Conservation (phyloP, 2,113 vertebrate species). For the Mobula hypostoma region DNA sequence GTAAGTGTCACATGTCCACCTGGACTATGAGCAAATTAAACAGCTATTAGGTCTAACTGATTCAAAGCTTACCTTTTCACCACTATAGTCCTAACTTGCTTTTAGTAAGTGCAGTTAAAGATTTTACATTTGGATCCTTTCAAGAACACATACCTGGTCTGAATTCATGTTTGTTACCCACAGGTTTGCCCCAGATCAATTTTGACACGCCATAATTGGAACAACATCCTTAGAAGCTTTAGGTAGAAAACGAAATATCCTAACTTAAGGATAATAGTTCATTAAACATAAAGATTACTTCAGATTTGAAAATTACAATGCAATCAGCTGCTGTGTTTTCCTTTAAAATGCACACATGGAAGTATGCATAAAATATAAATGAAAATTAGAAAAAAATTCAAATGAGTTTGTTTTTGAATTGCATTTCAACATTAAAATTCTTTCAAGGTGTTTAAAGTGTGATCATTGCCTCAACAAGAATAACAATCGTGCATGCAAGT, state of each 20-base stretch:
- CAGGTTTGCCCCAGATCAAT: not conserved
- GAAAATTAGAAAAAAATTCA: not conserved
- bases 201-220: not conserved
- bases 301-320: not conserved
- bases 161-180: not conserved
- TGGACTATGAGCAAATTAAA: not conserved
- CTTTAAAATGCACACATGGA: not conserved
- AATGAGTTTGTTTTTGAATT: not conserved
- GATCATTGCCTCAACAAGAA: no score
- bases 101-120: not conserved
- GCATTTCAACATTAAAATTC: not conserved
- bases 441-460: not conserved
- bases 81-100: not conserved
- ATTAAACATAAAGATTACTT: not conserved
- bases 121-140: not conserved
- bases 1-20: not conserved
- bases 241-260: not conserved
- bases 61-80: not conserved
- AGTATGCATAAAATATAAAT: not conserved
- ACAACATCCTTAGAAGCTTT: not conserved
- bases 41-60: not conserved
- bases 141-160: no score
- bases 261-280: not conserved
- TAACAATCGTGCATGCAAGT: no score
- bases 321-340: not conserved